Conservation (phyloP, 37 sponge, comb jelly and placozoan genomes). For the Theonella swinhoei region DNA sequence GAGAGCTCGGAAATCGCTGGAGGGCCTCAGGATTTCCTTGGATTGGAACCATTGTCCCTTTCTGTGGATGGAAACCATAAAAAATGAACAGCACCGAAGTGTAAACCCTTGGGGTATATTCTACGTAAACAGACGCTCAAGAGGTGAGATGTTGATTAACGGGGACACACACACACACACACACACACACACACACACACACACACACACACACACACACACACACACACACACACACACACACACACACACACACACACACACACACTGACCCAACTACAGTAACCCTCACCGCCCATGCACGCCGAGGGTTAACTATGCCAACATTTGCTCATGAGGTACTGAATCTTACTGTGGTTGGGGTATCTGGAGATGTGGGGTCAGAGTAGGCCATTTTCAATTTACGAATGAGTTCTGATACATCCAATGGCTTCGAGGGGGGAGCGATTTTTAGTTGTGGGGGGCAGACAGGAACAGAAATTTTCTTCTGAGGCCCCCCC, state of each 20-base stretch:
- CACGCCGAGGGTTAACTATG: too few species aligned
- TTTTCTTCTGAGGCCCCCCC: not conserved
- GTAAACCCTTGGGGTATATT: not conserved
- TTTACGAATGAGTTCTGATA: not conserved
- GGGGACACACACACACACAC: too few species aligned
- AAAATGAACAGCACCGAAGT: too few species aligned
- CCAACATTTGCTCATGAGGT: too few species aligned
- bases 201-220: too few species aligned
- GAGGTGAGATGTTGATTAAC: too few species aligned
- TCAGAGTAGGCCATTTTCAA: constrained; percentile 15
- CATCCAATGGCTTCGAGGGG: not conserved
- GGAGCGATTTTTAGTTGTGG: not conserved
- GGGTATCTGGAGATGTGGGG: not conserved
- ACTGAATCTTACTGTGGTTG: too few species aligned
- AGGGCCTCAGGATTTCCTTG: not conserved
- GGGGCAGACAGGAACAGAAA: not conserved
- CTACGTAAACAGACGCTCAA: not conserved
- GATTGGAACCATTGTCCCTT: not conserved
- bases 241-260: too few species aligned
- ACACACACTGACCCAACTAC: too few species aligned
- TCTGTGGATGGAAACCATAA: not conserved
- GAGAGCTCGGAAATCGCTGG: not conserved
- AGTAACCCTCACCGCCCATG: too few species aligned
- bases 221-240: too few species aligned
- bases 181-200: too few species aligned